Conservation (phyloP, 2,888 invertebrate species). For the Leistus spinibarbis region DNA sequence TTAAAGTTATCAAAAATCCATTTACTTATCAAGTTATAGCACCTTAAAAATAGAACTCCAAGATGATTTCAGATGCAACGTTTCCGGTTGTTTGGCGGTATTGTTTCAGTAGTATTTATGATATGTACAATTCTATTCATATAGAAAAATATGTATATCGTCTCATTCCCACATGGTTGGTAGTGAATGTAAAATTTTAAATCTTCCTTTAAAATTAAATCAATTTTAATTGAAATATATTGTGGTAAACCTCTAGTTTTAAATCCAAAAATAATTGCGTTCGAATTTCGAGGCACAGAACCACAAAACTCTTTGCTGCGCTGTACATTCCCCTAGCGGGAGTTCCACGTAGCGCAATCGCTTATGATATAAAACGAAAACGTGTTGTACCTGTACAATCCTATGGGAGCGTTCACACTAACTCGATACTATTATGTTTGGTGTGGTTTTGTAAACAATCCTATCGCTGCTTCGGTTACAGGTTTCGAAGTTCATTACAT, state of each 20-base stretch:
- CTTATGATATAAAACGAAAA: background rate
- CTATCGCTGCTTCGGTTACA: background rate
- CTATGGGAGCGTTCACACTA: background rate
- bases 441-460: background rate
- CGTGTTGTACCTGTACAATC: background rate
- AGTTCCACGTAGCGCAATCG: background rate
- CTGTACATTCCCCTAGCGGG: background rate
- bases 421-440: background rate
- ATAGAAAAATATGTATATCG: too few relatives aligned
- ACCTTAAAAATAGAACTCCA: too few relatives aligned
- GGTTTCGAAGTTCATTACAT: background rate
- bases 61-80: too few relatives aligned
- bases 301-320: background rate
- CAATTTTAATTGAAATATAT: background rate
- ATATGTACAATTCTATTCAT: too few relatives aligned
- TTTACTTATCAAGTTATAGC: too few relatives aligned
- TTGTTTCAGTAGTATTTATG: too few relatives aligned
- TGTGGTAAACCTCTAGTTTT: constrained; percentile 18
- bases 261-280: constrained; percentile 26
- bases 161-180: too few relatives aligned
- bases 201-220: background rate
- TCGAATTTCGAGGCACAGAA: background rate
- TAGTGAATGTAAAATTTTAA: too few relatives aligned
- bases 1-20: too few relatives aligned
- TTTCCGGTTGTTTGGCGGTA: too few relatives aligned